phyloP scores from a whole-genome alignment of 2,888 invertebrate species.

The Carabus problematicus region DNA sequence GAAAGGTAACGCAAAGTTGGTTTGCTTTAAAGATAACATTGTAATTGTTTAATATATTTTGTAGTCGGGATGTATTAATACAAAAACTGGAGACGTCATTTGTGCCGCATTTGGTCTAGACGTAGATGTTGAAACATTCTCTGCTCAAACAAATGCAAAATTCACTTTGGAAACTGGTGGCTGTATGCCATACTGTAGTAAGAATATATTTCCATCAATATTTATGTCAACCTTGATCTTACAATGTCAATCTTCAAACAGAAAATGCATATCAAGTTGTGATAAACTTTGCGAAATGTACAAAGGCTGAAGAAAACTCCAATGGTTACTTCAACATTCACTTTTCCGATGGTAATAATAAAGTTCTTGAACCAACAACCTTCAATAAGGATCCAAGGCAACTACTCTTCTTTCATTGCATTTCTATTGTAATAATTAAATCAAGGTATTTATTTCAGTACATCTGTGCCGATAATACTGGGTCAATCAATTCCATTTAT shows the following conservation, averaged over 20 bases:
- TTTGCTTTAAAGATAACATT: too few relatives aligned
- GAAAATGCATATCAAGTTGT: background rate
- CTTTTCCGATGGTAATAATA: background rate
- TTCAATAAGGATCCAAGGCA: background rate
- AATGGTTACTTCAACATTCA: constrained; percentile 12
- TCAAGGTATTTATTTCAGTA: too few relatives aligned
- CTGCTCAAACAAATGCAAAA: background rate
- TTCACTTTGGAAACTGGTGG: background rate
- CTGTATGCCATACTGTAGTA: constrained; percentile 17
- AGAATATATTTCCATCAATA: background rate
- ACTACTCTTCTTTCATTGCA: background rate
- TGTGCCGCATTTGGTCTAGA: constrained; percentile 15
- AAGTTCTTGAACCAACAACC: background rate
- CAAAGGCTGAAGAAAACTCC: constrained; percentile 10
- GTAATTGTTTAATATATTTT: constrained; percentile 50
- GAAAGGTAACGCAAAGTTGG: constrained; percentile 46
- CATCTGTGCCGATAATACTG: too few relatives aligned
- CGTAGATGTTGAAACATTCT: constrained; percentile 6
- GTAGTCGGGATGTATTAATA: constrained; percentile 13
- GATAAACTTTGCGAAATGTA: constrained; percentile 2
- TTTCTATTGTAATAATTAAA: background rate
- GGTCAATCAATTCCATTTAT: background rate
- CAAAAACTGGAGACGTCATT: background rate
- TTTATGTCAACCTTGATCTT: background rate
- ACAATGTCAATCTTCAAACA: background rate